Percentiles rank a stretch among this genome's conserved stretches.
These are phyloP conservation scores for Tachina lurida DNA, from an alignment of 2,888 invertebrate genomes.

Conservation along the genomic window DNA sequence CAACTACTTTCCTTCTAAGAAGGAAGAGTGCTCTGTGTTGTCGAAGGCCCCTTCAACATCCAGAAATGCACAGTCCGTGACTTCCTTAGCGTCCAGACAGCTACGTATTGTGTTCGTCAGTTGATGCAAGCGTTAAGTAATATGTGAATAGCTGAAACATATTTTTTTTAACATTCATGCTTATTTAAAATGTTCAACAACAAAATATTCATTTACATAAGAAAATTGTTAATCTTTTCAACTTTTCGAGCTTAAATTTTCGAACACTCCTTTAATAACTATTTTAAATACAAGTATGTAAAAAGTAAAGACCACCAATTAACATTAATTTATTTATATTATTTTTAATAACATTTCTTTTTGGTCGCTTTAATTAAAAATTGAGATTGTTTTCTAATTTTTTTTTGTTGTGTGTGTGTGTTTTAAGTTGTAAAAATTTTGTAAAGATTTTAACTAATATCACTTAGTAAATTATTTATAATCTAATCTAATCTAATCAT, in stretches of 20 bases:
- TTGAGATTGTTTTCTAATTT: slow-evolving; percentile 6
- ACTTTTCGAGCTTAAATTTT: background rate
- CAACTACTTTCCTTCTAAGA: too few relatives aligned
- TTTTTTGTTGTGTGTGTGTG: slow-evolving; percentile 11
- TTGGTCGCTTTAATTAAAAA: slow-evolving; percentile 47
- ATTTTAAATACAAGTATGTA: background rate
- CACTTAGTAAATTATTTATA: slow-evolving; percentile 66
- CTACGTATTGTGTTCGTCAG: too few relatives aligned
- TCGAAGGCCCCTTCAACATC: too few relatives aligned
- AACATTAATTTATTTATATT: slow-evolving; percentile 3
- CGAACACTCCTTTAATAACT: slow-evolving; percentile 8
- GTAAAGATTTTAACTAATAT: slow-evolving; percentile 71
- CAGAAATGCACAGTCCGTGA: too few relatives aligned
- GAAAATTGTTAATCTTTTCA: background rate
- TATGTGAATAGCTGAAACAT: too few relatives aligned
- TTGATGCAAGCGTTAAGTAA: too few relatives aligned
- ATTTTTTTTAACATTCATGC: too few relatives aligned
- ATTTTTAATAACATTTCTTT: background rate
- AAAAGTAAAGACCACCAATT: slow-evolving; percentile 10
- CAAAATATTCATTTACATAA: too few relatives aligned
- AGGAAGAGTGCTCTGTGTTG: too few relatives aligned
- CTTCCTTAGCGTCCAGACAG: too few relatives aligned
- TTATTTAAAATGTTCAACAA: too few relatives aligned
- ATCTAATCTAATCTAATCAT: slow-evolving; percentile 4
- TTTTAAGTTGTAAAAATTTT: slow-evolving; percentile 61